Percentiles rank a stretch among this genome's conserved stretches.
These are phyloP conservation scores for Clarias batrachus DNA, from an alignment of 2,113 vertebrate genomes.

Conservation along the genomic window DNA sequence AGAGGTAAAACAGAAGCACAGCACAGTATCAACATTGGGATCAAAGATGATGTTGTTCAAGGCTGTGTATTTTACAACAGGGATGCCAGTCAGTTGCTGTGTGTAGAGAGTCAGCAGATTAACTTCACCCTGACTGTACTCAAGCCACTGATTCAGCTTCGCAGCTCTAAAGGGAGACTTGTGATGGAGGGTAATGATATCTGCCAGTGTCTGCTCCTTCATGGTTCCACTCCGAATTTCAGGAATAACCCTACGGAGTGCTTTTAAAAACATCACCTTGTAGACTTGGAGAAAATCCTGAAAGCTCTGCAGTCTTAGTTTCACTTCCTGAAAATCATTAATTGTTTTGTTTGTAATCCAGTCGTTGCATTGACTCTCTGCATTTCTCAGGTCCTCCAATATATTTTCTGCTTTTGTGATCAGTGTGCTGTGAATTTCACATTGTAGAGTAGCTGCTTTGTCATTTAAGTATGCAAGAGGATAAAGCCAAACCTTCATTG, in stretches of 20 bases:
- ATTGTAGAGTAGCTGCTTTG: conserved; percentile 54
- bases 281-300: not conserved
- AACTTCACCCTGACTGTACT: conserved; percentile 53
- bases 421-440: conserved; percentile 55
- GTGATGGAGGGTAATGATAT: conserved; percentile 7
- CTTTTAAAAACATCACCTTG: conserved; percentile 34
- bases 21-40: not conserved
- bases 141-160: conserved; percentile 50
- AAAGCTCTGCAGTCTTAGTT: conserved; percentile 50
- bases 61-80: not conserved
- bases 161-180: conserved; percentile 28
- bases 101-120: conserved; percentile 30
- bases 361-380: conserved; percentile 58
- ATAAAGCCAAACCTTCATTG: conserved; percentile 66
- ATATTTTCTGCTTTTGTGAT: conserved; percentile 40
- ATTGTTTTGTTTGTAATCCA: conserved; percentile 9
- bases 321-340: conserved; percentile 54
- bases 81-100: conserved; percentile 41
- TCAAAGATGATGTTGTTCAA: not conserved
- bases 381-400: conserved; percentile 53
- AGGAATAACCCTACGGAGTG: conserved; percentile 45
- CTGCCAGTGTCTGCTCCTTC: conserved; percentile 43
- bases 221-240: conserved; percentile 53
- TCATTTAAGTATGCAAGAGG: conserved; percentile 59
- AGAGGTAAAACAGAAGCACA: conserved; percentile 58